Evolutionary conservation across 2,888 invertebrate species (phyloP).

Genomic region (Trachelus tabidus): DNA sequence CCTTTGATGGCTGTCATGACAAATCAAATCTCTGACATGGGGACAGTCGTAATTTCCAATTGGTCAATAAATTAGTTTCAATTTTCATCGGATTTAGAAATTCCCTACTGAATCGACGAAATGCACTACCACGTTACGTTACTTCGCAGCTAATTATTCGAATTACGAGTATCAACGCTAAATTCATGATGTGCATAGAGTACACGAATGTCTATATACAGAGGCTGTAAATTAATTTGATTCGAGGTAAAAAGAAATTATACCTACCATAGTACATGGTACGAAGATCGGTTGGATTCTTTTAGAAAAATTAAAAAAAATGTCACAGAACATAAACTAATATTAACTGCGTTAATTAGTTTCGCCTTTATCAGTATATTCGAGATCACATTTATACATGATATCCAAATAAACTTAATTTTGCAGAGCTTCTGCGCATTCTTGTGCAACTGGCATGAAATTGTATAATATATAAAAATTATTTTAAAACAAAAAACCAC

Average conservation of each 20-base stretch:
- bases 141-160: background rate
- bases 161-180: background rate
- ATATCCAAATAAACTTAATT: no score
- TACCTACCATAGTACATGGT: no score
- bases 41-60: background rate
- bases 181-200: background rate
- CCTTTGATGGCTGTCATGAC: background rate
- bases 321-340: no score
- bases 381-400: no score
- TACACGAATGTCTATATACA: background rate
- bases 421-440: no score
- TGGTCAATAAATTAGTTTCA: background rate
- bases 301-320: no score
- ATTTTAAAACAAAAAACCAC: background rate
- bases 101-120: background rate
- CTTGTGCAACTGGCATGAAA: background rate
- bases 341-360: no score
- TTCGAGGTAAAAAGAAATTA: background rate
- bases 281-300: no score
- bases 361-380: no score
- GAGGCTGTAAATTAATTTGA: background rate
- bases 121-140: background rate
- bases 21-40: background rate
- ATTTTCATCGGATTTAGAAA: background rate
- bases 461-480: background rate